These are phyloP conservation scores for Pomatostomus ruficeps DNA, from an alignment of 2,113 vertebrate species.

Conservation along the genomic window DNA sequence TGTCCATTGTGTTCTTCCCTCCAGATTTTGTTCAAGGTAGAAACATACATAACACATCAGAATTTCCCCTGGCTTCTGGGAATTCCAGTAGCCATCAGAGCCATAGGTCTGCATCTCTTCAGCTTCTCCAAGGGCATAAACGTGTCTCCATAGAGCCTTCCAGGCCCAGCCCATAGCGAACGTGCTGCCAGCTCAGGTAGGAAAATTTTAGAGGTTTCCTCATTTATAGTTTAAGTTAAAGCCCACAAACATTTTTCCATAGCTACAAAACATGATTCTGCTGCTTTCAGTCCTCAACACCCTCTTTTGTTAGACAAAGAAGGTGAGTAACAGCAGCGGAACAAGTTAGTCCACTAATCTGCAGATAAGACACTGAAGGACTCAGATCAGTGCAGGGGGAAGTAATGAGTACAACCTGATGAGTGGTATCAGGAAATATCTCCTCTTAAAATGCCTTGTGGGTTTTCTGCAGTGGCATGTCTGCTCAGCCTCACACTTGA, in stretches of 20 bases:
- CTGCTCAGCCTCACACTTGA: not conserved
- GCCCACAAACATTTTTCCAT: not conserved
- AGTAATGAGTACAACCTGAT: not conserved
- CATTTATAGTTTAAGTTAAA: not conserved
- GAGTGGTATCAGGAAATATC: slow-evolving; percentile 36
- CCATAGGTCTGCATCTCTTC: not conserved
- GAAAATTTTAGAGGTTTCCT: not conserved
- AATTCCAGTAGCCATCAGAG: not conserved
- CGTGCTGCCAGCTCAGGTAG: not conserved
- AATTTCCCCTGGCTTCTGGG: not conserved
- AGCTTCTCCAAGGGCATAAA: not conserved
- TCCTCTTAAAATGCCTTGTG: not conserved
- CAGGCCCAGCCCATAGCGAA: not conserved
- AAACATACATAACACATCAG: not conserved
- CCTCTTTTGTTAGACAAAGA: not conserved
- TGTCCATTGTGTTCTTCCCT: not conserved
- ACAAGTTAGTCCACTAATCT: not conserved
- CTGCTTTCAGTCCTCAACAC: not conserved
- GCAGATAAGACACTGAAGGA: not conserved
- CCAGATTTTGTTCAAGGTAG: not conserved
- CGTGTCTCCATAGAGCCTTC: not conserved
- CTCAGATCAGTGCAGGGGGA: not conserved
- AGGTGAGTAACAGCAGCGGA: not conserved
- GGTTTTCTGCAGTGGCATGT: not conserved
- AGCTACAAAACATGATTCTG: not conserved